Base-by-base conservation (phyloP, 2,888 invertebrate species). In the Oscheius onirici region DNA sequence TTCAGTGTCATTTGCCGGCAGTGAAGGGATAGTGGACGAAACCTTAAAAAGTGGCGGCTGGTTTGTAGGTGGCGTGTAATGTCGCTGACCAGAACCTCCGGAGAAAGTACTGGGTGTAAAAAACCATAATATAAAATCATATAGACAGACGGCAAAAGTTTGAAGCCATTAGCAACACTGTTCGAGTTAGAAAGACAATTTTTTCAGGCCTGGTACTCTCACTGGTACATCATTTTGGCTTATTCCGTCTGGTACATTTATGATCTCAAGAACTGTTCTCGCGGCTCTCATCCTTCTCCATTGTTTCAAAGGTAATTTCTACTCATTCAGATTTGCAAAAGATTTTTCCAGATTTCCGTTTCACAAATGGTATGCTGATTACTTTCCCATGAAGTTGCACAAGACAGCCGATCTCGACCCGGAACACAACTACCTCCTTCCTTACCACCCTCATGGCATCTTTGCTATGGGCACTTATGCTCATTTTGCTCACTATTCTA, bases 401-500 rank as follows among this genome's bases (percentile, higher is more conserved):
- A 94, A 94, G 88, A 94, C 93, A 0, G 91, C 90, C 0, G 93
- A 95, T 2, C 87, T 97, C 67, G 41, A 69, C 20, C 40, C 54
- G 1, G 40, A 68, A 2, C 13, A 71, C 69, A 82, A 76, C 70
- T 82, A 82, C 69, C 63, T 82, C 22, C 84, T 89, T 71, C 94
- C 94, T 6, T 92, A 92, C 72, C 95, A 94, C 88, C 97, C 97
- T 0, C 97, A 97, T 88, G 97, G 97, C 0, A 90, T 95, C 0
- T 90, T 96, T 20, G 92, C 93, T 60, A 91, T 92, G 22, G 95
- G 95, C 0, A 91, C 92, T 0, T 92, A 93, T 79, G 91, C 91
- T 0, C 92, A 93, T 51, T 95, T 96, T 89, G 92, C 91, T 0
- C 92, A 93, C 0, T 93, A 90, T 77, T 90, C 88, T n/a, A 89